Evolutionary conservation across 2,888 invertebrate genomes (phyloP), one percentile per base, ranked within the genome.

Genomic region (Allygus modestus): DNA sequence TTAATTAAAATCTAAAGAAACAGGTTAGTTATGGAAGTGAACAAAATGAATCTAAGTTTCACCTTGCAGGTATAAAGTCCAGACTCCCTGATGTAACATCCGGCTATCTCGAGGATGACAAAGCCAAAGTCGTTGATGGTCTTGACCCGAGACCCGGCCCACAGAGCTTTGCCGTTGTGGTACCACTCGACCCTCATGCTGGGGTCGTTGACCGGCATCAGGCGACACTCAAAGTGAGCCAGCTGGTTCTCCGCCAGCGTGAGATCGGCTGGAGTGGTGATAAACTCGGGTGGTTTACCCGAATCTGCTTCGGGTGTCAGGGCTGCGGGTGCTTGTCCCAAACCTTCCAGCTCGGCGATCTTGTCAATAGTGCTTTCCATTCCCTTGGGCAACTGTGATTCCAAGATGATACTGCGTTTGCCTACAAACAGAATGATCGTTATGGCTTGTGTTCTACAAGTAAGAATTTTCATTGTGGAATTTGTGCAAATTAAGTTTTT

Each of bases 61-160:
- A 90, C 90, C 88, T 97, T 97, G 92, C 97, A 97, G 11, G 97
- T 97, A 89, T 97, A 97, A 79, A 97, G 92, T 33, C 98, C 98
- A 61, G 97, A 95, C 90, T 99, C 99, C 83, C 98, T 77, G 90
- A 97, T 96, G 89, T 98, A 97, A 85, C 98, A 97, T 86, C 98
- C 98, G 73, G 97, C 95, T 84, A 99, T 96, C 92, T 99, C 99
- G 86, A 99, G 93, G 88, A 99, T 98, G 7, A 99, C 98, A 90
- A 97, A 98, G 83, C 99, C 99, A 91, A 99, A 99, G 90, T 99
- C 99, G 89, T 98, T 97, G 88, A 98, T 97, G 0, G 98, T 98
- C 91, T 98, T 98, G 87, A 98, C 96, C 89, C 98, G 94, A 5
- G 97, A 97, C 85, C 98, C 97, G 84, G 97, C 96, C 90, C 96